Evolutionary conservation across 2,113 vertebrate genomes (phyloP).

Genomic region (Gasterosteus aculeatus): DNA sequence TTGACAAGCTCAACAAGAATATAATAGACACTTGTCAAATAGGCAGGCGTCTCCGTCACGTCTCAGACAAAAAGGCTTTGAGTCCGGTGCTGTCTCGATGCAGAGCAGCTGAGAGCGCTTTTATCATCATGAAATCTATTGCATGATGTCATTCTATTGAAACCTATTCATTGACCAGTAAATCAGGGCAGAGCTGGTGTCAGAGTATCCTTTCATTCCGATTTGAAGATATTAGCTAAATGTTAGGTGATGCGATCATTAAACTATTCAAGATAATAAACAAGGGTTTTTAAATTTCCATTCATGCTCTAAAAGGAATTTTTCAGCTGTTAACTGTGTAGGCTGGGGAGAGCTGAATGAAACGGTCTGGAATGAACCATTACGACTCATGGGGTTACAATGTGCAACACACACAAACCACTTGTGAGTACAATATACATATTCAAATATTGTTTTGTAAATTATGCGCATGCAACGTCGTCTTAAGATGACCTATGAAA

Average conservation of each 20-base stretch:
- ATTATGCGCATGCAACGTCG: accelerated
- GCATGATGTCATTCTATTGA: slow-evolving; percentile 45
- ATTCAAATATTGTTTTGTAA: accelerated
- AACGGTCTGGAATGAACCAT: slow-evolving; percentile 70
- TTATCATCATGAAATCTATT: slow-evolving; percentile 34
- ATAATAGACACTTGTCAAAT: slow-evolving; percentile 52
- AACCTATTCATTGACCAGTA: slow-evolving; percentile 1
- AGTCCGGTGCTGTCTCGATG: slow-evolving; percentile 13
- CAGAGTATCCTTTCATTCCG: not conserved
- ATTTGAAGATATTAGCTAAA: not conserved
- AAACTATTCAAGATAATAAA: slow-evolving; percentile 16
- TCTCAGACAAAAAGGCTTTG: slow-evolving; percentile 38
- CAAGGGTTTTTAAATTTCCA: slow-evolving; percentile 58
- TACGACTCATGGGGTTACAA: not conserved
- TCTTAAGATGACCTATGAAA: accelerated
- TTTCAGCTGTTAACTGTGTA: slow-evolving; percentile 68
- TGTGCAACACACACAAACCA: too few species aligned
- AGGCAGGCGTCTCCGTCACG: slow-evolving; percentile 21
- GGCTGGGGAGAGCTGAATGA: slow-evolving; percentile 69
- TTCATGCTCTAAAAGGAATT: slow-evolving; percentile 69
- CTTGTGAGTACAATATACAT: not conserved
- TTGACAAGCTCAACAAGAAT: slow-evolving; percentile 73
- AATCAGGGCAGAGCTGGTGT: not conserved
- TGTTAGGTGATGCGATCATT: not conserved
- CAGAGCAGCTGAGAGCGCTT: slow-evolving; percentile 29